These are phyloP conservation scores for Podarcis raffonei DNA, from an alignment of 2,113 vertebrate genomes.

Conservation along the genomic window DNA sequence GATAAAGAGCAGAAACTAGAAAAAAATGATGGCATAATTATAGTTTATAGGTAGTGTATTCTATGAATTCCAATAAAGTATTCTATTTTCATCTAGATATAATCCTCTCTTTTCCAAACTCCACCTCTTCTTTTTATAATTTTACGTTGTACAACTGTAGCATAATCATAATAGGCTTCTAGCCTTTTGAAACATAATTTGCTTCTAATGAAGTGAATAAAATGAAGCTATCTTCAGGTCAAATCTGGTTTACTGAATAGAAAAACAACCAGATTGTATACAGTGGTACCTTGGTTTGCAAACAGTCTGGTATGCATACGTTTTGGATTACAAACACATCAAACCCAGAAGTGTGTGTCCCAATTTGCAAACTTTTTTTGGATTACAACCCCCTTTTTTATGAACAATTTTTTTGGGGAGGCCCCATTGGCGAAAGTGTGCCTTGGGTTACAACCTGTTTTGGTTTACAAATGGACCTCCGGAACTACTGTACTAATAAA, in stretches of 20 bases:
- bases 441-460: no score
- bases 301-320: no score
- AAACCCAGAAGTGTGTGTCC: no score
- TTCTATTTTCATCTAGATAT: not conserved
- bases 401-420: no score
- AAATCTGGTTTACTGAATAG: not conserved
- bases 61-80: not conserved
- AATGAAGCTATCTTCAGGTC: slow-evolving; percentile 24
- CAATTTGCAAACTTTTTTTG: no score
- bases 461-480: no score
- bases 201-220: slow-evolving; percentile 13
- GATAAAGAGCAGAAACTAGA: not conserved
- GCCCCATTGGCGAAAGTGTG: no score
- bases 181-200: slow-evolving; percentile 19
- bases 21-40: not conserved
- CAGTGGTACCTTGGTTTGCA: no score
- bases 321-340: no score
- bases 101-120: not conserved
- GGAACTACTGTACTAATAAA: slow-evolving; percentile 25
- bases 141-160: not conserved
- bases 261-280: slow-evolving; percentile 44
- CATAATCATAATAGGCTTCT: not conserved
- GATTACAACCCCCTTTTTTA: no score
- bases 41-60: not conserved
- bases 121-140: not conserved